Evolutionary conservation across 2,888 invertebrate species (phyloP).

Genomic region (Catotricha subobsoleta): DNA sequence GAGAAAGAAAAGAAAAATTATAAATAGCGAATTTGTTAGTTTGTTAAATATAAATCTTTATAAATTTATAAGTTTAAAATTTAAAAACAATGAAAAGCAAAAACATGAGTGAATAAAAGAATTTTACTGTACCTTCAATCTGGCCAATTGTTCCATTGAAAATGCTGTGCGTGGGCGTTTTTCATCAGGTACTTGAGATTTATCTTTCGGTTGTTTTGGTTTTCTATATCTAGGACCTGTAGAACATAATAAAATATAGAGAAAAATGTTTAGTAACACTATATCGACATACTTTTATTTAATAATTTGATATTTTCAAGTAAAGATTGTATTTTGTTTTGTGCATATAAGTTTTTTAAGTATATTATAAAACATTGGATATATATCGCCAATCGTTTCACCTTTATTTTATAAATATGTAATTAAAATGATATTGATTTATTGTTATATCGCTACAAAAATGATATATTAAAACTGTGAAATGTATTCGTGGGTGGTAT

Average conservation of each 20-base stretch:
- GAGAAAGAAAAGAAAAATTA: not conserved
- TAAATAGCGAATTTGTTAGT: not conserved
- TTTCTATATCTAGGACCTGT: conserved; percentile 29
- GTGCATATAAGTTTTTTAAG: too few species aligned
- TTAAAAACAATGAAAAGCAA: not conserved
- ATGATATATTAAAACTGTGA: too few species aligned
- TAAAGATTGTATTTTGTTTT: too few species aligned
- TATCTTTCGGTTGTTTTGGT: conserved; percentile 30
- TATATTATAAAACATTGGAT: too few species aligned
- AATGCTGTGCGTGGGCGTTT: conserved; percentile 93
- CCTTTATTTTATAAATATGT: too few species aligned
- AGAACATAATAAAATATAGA: conserved; percentile 3
- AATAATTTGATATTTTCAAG: too few species aligned
- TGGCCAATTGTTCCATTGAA: conserved; percentile 77
- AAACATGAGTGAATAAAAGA: conserved; percentile 7
- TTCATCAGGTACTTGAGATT: conserved; percentile 42
- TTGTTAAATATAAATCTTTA: not conserved
- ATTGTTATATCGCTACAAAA: too few species aligned
- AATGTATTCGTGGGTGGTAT: too few species aligned
- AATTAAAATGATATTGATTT: too few species aligned
- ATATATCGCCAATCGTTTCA: too few species aligned
- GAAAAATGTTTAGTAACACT: too few species aligned
- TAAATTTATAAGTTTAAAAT: not conserved
- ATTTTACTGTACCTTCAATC: conserved; percentile 46
- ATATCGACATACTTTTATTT: too few species aligned